Conservation (phyloP, 1,140 invertebrate species). For the Caenorhabditis latens region DNA sequence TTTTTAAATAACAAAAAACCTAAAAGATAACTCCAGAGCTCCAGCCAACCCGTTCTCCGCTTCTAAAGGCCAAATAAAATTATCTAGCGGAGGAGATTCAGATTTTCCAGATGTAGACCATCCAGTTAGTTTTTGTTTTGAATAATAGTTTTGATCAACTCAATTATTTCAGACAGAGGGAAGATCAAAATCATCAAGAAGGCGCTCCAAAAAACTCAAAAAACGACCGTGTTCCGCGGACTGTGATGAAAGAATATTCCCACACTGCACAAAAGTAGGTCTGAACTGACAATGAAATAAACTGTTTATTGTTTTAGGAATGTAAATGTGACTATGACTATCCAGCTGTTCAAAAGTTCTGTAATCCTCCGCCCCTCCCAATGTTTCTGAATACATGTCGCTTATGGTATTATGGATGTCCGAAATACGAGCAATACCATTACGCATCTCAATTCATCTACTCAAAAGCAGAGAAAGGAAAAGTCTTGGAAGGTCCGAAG, state of each 20-base stretch:
- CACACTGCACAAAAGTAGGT: constrained; percentile 59
- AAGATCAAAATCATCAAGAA: neutral
- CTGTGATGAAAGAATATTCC: constrained; percentile 61
- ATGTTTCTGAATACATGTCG: constrained; percentile 70
- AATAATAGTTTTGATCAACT: neutral
- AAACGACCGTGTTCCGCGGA: constrained; percentile 61
- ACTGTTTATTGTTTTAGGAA: neutral
- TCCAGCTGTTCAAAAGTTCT: constrained; percentile 69
- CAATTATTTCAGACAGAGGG: neutral
- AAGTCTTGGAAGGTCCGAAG: constrained; percentile 61
- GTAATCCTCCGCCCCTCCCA: constrained; percentile 70
- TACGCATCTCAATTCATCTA: constrained; percentile 72
- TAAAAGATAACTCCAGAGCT: neutral
- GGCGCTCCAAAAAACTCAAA: constrained; percentile 12
- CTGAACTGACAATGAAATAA: too few species aligned
- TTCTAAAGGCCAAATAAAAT: neutral
- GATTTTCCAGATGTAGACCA: constrained; percentile 58
- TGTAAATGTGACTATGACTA: constrained; percentile 72
- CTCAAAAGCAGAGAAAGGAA: constrained; percentile 72
- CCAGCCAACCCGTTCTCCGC: constrained; percentile 3
- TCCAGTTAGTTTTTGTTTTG: neutral
- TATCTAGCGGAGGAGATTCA: neutral
- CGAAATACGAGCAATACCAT: constrained; percentile 69
- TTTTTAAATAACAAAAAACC: neutral
- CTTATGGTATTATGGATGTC: constrained; percentile 60